Evolutionary conservation across 2,797 vertebrate species (phyloP).

Genomic region (Cheirogaleus major): DNA sequence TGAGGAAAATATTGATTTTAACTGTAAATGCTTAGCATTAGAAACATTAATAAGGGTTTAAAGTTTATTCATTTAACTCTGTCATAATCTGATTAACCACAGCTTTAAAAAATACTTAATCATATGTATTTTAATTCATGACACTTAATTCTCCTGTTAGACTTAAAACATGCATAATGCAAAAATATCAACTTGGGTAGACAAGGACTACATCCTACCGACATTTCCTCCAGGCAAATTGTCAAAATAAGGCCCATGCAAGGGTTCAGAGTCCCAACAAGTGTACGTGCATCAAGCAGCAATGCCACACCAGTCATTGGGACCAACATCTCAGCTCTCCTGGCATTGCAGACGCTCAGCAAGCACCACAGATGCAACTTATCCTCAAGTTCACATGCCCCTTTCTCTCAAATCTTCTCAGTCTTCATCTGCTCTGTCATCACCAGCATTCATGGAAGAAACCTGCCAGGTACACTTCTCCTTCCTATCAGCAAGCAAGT

Average conservation of each 20-base stretch:
- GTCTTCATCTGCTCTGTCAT: background rate
- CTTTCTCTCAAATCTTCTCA: background rate
- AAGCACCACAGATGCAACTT: accelerated
- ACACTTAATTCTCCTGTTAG: background rate
- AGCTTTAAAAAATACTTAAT: conserved; percentile 20
- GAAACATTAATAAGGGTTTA: conserved; percentile 42
- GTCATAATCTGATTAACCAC: conserved; percentile 41
- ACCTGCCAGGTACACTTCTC: background rate
- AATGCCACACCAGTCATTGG: background rate
- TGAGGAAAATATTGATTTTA: conserved; percentile 63
- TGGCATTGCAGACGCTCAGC: background rate
- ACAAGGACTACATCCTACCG: background rate
- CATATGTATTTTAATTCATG: conserved; percentile 39
- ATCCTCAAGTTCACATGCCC: background rate
- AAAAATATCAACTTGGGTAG: conserved; percentile 10
- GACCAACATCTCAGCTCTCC: background rate
- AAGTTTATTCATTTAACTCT: conserved; percentile 42
- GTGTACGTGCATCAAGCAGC: background rate
- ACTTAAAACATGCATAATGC: background rate
- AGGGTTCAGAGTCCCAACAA: background rate
- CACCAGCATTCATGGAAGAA: background rate
- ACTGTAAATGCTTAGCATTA: conserved; percentile 43
- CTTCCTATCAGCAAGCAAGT: background rate
- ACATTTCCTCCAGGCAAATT: conserved; percentile 5
- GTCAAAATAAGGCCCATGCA: background rate